Evolutionary conservation across 2,797 vertebrate species (phyloP).

Genomic region (Nannoperca australis): DNA sequence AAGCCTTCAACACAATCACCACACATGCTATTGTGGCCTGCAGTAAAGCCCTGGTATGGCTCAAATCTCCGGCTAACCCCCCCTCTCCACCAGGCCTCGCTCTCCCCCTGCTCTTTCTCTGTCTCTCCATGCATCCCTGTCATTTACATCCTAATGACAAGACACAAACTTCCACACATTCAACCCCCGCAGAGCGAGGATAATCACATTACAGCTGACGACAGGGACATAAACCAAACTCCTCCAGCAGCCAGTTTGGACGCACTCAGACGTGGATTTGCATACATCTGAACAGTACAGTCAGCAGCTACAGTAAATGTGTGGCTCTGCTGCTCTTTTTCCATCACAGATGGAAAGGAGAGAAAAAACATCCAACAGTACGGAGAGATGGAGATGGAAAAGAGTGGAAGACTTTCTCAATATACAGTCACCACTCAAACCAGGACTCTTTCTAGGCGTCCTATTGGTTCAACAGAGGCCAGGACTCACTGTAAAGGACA

Average conservation of each 20-base stretch:
- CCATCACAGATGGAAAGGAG: slow-evolving; percentile 45
- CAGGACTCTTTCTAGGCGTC: slow-evolving; percentile 76
- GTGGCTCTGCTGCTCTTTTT: slow-evolving; percentile 68
- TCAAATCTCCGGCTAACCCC: slow-evolving; percentile 68
- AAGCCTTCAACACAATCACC: slow-evolving; percentile 83
- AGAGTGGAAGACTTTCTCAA: slow-evolving; percentile 71
- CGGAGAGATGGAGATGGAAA: slow-evolving; percentile 75
- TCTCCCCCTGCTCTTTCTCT: slow-evolving; percentile 43
- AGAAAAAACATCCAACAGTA: slow-evolving; percentile 38
- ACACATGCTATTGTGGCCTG: slow-evolving; percentile 84
- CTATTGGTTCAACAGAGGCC: slow-evolving; percentile 65
- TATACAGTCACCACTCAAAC: slow-evolving; percentile 78
- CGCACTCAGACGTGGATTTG: slow-evolving; percentile 65
- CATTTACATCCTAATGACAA: slow-evolving; percentile 82
- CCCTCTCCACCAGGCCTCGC: slow-evolving; percentile 40
- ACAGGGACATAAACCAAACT: slow-evolving; percentile 62
- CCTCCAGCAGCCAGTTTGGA: slow-evolving; percentile 51
- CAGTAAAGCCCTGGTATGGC: slow-evolving; percentile 77
- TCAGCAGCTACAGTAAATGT: slow-evolving; percentile 53
- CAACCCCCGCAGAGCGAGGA: slow-evolving; percentile 67
- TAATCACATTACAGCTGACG: slow-evolving; percentile 72
- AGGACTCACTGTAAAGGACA: slow-evolving; percentile 70
- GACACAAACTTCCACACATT: slow-evolving; percentile 74
- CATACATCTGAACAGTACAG: slow-evolving; percentile 72
- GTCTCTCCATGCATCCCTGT: slow-evolving; percentile 71